Base-by-base conservation (phyloP, 2,113 vertebrate species). In the Syngnathus typhle region DNA sequence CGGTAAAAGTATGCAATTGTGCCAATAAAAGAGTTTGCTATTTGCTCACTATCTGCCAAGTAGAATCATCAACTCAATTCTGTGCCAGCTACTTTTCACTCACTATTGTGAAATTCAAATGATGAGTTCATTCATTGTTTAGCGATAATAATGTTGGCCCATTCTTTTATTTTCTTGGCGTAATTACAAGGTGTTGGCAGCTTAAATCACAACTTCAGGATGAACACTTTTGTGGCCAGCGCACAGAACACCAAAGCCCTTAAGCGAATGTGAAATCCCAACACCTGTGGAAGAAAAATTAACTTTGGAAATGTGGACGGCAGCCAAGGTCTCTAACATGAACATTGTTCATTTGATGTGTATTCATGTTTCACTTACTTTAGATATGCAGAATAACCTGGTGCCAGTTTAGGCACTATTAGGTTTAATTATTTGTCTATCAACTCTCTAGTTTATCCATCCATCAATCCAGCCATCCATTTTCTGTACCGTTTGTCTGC, bases 171-270 rank as follows among this genome's bases (percentile, higher is more conserved):
- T 15, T 32, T 59, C 12, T 7, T 59, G 27, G 32, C 7, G 15
- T 37, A 37, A 59, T 59, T 37, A 36, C 15, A 59, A 56, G 54
- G 54, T 36, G 56, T 36, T 59, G 21, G 54, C 56, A 58, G 8
- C 55, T 51, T 65, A 46, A 72, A 41, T 74, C 43, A 52, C 36
- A 46, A 38, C 38, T 56, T 19, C 44, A 23, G 52, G 59, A 67
- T 47, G 11, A 23, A 58, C 56, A 2, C 16, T 27, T 15, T 55
- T 10, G 38, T 5, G 38, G 12, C 38, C 47, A 19, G 23, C 27
- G 54, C 52, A 21, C 13, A n/a, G 46, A 65, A 44, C 21, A 15
- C 39, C 36, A 2, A 11, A 16, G 36, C 38, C 54, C 32, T 38
- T 27, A 3, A 19, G 43, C 63, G 32, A 59, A 59, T 37, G 56